These are phyloP conservation scores for Lucilia sericata DNA, from an alignment of 1,140 invertebrate genomes.

Conservation along the genomic window DNA sequence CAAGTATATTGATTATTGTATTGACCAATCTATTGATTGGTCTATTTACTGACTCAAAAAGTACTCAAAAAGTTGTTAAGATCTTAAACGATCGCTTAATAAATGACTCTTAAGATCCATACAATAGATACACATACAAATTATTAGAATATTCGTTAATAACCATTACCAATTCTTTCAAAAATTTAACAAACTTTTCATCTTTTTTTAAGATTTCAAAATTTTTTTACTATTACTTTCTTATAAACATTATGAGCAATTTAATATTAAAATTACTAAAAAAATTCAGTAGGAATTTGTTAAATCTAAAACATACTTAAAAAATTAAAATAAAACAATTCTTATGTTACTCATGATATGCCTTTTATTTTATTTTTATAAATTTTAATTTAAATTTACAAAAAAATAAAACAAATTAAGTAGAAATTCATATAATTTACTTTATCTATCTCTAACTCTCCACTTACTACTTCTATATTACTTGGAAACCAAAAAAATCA, in stretches of 20 bases:
- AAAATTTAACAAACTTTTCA: neutral
- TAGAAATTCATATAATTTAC: slow-evolving; percentile 18
- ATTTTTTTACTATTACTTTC: too few species aligned
- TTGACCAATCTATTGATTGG: too few species aligned
- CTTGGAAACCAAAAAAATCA: neutral
- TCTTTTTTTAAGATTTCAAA: neutral
- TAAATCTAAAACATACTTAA: slow-evolving; percentile 4
- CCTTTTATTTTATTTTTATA: neutral
- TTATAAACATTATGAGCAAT: neutral
- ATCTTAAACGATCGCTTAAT: neutral
- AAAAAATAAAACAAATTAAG: neutral
- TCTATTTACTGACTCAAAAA: too few species aligned
- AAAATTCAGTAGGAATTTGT: slow-evolving; percentile 20
- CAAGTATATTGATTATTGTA: too few species aligned
- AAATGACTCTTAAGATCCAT: too few species aligned
- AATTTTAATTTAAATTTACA: neutral
- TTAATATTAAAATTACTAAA: neutral
- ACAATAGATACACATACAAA: too few species aligned
- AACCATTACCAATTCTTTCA: too few species aligned
- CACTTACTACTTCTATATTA: neutral
- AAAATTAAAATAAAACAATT: too few species aligned
- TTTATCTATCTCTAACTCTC: neutral
- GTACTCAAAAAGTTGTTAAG: too few species aligned
- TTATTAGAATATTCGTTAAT: too few species aligned
- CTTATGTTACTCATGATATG: neutral